Conservation (phyloP, 2,113 vertebrate species). For the Odontesthes bonariensis region DNA sequence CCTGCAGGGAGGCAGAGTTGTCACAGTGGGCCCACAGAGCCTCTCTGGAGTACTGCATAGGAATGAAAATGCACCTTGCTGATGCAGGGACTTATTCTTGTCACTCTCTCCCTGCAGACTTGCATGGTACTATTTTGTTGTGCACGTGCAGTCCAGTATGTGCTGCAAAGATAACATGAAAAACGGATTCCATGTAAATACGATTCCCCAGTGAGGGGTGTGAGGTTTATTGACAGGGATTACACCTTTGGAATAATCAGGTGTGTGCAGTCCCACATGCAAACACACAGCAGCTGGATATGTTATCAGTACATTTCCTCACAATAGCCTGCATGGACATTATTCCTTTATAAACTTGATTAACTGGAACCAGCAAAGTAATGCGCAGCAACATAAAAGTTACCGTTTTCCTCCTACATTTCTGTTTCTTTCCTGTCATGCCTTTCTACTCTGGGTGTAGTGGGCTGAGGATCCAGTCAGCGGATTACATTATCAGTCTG, state of each 20-base stretch:
- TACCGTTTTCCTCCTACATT: constrained; percentile 57
- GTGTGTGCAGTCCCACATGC: constrained; percentile 18
- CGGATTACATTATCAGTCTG: constrained; percentile 87
- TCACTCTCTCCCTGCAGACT: constrained; percentile 73
- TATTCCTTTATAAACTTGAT: constrained; percentile 29
- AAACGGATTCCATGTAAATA: constrained; percentile 58
- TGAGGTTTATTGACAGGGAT: constrained; percentile 56
- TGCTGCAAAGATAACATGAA: constrained; percentile 60
- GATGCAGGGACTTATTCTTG: constrained; percentile 80
- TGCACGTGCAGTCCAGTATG: constrained; percentile 60
- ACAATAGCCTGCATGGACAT: constrained; percentile 20
- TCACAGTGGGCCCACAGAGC: constrained; percentile 76
- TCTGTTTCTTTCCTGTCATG: constrained; percentile 72
- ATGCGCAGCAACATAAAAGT: constrained; percentile 59
- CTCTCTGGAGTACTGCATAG: constrained; percentile 79
- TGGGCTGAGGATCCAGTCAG: constrained; percentile 83
- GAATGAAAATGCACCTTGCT: constrained; percentile 84
- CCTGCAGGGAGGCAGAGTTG: constrained; percentile 86
- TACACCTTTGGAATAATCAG: constrained; percentile 57
- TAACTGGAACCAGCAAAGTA: constrained; percentile 39
- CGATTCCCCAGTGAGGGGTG: constrained; percentile 35
- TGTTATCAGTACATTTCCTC: constrained; percentile 25
- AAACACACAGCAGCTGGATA: constrained; percentile 23
- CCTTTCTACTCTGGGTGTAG: constrained; percentile 75
- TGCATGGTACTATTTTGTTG: constrained; percentile 58